Conservation (phyloP, 2,113 vertebrate species). For the Xiphorhynchus elegans region DNA sequence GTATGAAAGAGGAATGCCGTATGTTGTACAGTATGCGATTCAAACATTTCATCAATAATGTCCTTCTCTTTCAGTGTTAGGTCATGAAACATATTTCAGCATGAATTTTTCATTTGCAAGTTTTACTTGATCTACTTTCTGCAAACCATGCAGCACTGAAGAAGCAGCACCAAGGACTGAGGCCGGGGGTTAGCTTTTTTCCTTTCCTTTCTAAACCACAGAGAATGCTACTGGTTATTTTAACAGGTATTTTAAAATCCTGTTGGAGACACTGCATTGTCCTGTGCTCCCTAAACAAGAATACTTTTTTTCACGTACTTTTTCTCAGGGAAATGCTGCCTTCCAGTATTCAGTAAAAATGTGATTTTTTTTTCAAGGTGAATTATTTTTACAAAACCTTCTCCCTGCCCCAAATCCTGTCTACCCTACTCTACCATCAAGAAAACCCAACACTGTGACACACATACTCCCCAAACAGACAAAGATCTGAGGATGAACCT, state of each 20-base stretch:
- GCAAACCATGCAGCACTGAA: neutral
- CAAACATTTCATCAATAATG: neutral
- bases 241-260: neutral
- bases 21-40: neutral
- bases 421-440: neutral
- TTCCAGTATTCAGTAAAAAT: neutral
- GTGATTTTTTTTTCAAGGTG: neutral
- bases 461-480: neutral
- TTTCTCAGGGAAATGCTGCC: neutral
- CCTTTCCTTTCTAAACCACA: neutral
- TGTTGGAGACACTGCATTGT: neutral
- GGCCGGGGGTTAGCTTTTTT: neutral
- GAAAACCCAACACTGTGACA: neutral
- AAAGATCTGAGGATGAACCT: neutral
- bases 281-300: neutral
- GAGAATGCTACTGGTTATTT: neutral
- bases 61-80: neutral
- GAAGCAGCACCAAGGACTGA: neutral
- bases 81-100: neutral
- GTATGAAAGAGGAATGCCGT: neutral
- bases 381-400: neutral
- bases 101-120: neutral
- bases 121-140: neutral
- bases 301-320: neutral
- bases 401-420: neutral